Evolutionary conservation across 2,797 vertebrate genomes (phyloP).

Genomic region (Enteromius fasciolatus): DNA sequence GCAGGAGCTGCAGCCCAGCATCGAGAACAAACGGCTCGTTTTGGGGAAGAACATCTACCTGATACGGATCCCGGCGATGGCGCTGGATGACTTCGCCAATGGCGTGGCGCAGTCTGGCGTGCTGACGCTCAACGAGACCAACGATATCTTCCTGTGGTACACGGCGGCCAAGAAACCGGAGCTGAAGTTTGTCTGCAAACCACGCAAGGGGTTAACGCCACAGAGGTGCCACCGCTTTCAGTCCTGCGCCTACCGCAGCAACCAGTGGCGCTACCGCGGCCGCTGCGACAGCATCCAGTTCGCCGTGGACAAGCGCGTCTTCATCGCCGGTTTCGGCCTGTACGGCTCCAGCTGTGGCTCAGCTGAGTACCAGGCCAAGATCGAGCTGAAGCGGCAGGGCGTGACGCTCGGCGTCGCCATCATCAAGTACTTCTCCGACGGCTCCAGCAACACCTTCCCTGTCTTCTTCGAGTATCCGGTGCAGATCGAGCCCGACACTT

Average conservation of each 20-base stretch:
- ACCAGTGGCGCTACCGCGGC: constrained; percentile 97
- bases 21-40: constrained; percentile 91
- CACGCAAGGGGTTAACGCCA: constrained; percentile 88
- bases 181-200: constrained; percentile 87
- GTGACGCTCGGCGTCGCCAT: constrained; percentile 87
- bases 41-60: constrained; percentile 93
- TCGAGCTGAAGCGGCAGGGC: constrained; percentile 95
- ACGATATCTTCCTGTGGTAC: constrained; percentile 97
- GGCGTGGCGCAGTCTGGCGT: constrained; percentile 94
- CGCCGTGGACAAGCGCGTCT: constrained; percentile 92
- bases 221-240: constrained; percentile 97
- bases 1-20: constrained; percentile 81
- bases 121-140: constrained; percentile 93
- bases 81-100: constrained; percentile 93
- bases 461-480: constrained; percentile 96
- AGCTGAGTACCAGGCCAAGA: constrained; percentile 94
- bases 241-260: constrained; percentile 96
- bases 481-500: constrained; percentile 95
- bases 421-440: constrained; percentile 95
- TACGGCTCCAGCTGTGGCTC: constrained; percentile 97
- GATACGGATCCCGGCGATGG: constrained; percentile 94
- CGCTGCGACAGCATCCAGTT: constrained; percentile 99
- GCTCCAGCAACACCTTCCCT: constrained; percentile 93
- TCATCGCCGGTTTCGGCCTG: constrained; percentile 94
- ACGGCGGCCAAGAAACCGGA: constrained; percentile 94